Percentiles rank a stretch among this genome's conserved stretches.
Evolutionary conservation across 1,140 invertebrate species (phyloP).

Genomic region (Anastatus disparis): DNA sequence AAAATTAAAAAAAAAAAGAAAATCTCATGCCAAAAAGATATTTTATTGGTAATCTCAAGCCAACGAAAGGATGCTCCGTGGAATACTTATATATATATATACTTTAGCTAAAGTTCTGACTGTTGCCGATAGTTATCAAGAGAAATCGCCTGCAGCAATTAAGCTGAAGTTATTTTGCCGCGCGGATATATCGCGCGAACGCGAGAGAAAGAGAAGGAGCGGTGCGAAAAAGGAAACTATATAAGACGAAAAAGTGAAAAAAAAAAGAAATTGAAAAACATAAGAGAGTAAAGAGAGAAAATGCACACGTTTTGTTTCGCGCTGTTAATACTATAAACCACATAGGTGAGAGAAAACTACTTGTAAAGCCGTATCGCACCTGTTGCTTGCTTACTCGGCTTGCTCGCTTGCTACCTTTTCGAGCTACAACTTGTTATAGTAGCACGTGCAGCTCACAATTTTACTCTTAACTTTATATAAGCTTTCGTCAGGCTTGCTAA

Average conservation of each 20-base stretch:
- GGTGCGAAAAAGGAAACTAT: no score
- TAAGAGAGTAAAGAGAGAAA: conserved; percentile 33
- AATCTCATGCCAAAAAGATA: no score
- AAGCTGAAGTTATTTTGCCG: conserved; percentile 46
- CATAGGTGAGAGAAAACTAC: conserved; percentile 45
- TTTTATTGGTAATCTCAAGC: conserved; percentile 44
- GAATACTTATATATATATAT: no score
- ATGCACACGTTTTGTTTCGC: conserved; percentile 39
- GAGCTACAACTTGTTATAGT: conserved; percentile 50
- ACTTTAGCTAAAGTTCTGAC: no score
- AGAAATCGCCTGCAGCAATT: conserved; percentile 48
- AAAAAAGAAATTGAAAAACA: no score
- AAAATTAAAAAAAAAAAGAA: no score
- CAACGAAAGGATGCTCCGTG: no score
- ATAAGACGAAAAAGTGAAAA: no score
- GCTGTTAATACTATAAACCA: no score
- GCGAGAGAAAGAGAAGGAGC: conserved; percentile 26
- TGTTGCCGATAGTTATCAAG: conserved; percentile 44
- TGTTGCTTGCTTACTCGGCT: no score
- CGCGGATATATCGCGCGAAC: conserved; percentile 41
- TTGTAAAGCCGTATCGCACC: conserved; percentile 55
- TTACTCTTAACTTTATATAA: conserved; percentile 42
- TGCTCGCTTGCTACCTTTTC: no score
- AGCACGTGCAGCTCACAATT: conserved; percentile 44
- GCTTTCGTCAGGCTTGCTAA: conserved; percentile 5